phyloP scores from a whole-genome alignment of 1,140 invertebrate genomes.

The Diachasmimorpha longicaudata region DNA sequence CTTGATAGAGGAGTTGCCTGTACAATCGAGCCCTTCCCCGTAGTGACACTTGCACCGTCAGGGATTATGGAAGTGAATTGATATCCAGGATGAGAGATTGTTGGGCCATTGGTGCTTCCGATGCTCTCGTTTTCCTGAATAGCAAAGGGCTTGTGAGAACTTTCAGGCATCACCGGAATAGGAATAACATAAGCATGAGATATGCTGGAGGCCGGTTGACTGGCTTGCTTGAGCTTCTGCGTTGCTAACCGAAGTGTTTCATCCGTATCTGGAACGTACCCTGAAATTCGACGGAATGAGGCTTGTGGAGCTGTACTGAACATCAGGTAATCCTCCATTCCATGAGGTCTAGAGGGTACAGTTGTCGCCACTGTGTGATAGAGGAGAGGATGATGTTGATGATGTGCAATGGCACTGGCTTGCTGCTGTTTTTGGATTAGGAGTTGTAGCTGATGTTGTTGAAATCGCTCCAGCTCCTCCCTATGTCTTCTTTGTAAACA shows the following conservation, averaged over 20 bases:
- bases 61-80: constrained; percentile 38
- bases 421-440: constrained; percentile 59
- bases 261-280: constrained; percentile 56
- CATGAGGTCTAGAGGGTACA: constrained; percentile 49
- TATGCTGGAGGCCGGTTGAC: constrained; percentile 38
- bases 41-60: constrained; percentile 6
- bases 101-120: constrained; percentile 38
- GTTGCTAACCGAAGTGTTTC: constrained; percentile 58
- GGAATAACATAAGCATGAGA: constrained; percentile 59
- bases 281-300: constrained; percentile 52
- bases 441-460: constrained; percentile 58
- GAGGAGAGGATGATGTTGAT: constrained; percentile 57
- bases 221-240: constrained; percentile 56
- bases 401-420: constrained; percentile 55
- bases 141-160: constrained; percentile 39
- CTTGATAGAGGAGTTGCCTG: constrained; percentile 38
- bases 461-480: constrained; percentile 58
- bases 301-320: constrained; percentile 58
- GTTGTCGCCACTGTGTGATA: constrained; percentile 53
- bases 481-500: constrained; percentile 57
- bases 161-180: constrained; percentile 57
- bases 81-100: constrained; percentile 43
- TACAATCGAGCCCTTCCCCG: constrained; percentile 14
- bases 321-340: constrained; percentile 58
- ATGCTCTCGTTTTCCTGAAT: constrained; percentile 29